A percentile compares a stretch with the other conserved stretches of the same genome.
These are phyloP conservation scores for Leptatherina wallacei DNA, from an alignment of 2,797 vertebrate genomes.

Conservation along the genomic window DNA sequence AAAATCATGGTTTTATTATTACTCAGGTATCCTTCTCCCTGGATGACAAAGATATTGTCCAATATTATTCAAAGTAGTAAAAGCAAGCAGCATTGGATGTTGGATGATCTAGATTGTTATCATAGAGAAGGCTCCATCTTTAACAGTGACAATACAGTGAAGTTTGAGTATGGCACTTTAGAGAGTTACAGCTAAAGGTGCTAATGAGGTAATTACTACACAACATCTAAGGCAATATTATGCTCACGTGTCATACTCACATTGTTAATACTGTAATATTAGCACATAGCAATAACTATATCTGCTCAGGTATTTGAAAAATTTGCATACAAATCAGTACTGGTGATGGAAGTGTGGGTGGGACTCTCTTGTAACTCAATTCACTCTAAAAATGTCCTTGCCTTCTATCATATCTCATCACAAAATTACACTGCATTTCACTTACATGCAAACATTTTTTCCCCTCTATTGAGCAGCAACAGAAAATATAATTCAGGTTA, in stretches of 20 bases:
- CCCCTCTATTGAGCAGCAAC: not conserved
- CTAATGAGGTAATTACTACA: conserved; percentile 6
- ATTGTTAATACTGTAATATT: conserved; percentile 17
- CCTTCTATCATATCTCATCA: conserved; percentile 24
- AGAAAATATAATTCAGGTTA: not conserved
- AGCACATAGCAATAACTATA: conserved; percentile 6
- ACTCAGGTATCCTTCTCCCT: conserved; percentile 17
- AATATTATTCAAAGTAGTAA: conserved; percentile 57
- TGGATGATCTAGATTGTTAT: conserved; percentile 4
- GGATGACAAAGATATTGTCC: conserved; percentile 21
- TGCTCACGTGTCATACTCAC: not conserved
- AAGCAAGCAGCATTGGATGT: conserved; percentile 35
- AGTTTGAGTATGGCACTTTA: not conserved
- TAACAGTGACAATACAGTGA: conserved; percentile 1
- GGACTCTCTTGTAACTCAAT: conserved; percentile 12
- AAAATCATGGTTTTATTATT: conserved; percentile 36
- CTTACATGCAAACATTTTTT: not conserved
- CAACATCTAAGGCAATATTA: not conserved
- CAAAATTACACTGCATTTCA: not conserved
- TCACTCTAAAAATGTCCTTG: conserved; percentile 22
- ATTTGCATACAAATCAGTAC: conserved; percentile 2
- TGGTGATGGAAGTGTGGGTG: conserved; percentile 18
- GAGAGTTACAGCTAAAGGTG: conserved; percentile 22
- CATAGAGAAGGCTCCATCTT: conserved; percentile 17
- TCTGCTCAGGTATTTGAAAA: conserved; percentile 5